Conservation (phyloP, 1,140 invertebrate genomes). For the Theocolax elegans region DNA sequence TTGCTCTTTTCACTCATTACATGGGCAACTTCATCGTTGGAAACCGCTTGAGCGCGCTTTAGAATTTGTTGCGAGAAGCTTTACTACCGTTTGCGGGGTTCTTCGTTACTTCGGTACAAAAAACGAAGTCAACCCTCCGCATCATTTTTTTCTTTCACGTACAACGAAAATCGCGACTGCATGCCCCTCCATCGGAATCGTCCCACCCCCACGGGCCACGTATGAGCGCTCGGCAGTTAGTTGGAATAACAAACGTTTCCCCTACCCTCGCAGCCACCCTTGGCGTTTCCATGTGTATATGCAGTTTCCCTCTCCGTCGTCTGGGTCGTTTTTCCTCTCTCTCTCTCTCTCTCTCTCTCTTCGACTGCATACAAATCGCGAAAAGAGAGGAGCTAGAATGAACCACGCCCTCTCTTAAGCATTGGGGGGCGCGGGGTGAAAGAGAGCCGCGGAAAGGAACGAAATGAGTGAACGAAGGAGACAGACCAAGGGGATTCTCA, state of each 20-base stretch:
- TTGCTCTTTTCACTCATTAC: constrained; percentile 26
- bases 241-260: not conserved
- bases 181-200: not conserved
- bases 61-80: not conserved
- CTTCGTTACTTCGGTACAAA: not conserved
- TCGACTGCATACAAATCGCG: constrained; percentile 27
- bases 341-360: not conserved
- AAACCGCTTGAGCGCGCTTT: constrained; percentile 21
- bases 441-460: constrained; percentile 21
- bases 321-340: not conserved
- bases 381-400: constrained; percentile 38
- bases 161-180: not conserved
- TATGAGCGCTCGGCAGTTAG: not conserved
- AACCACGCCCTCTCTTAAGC: constrained; percentile 61
- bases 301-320: no score
- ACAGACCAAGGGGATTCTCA: not conserved
- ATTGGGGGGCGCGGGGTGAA: constrained; percentile 6
- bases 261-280: not conserved
- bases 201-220: not conserved
- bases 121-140: not conserved
- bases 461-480: constrained; percentile 12
- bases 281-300: not conserved
- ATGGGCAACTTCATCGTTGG: constrained; percentile 18
- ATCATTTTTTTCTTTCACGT: not conserved
- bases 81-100: not conserved